Base-by-base conservation (phyloP, 2,113 vertebrate species). In the Podiceps cristatus region DNA sequence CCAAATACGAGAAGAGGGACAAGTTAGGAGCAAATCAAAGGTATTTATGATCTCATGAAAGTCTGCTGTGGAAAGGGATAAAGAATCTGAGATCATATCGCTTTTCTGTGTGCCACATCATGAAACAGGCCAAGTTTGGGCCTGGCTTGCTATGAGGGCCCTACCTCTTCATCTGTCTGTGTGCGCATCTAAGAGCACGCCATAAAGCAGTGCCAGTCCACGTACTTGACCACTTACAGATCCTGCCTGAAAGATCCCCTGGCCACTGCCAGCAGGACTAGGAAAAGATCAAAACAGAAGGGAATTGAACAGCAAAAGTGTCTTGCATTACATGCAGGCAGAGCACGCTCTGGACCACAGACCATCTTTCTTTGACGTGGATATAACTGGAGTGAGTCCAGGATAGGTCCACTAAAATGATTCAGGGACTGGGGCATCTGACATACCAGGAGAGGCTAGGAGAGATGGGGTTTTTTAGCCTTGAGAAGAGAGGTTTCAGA, bases 51-150 rank as follows among this genome's bases (percentile, higher is more conserved):
- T 27, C 19, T 74, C 23, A 13, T 82, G 35, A 40, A 71, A 71
- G 23, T 35, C 37, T 0, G 0, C 20, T 67, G 37, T 0, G 1
- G 79, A 72, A 63, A 29, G 13, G 47, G 56, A 42, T 75, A 47
- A 67, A 74, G 52, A 82, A 63, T 35, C 42, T 33, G 66, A 71
- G 22, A 20, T 85, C 15, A 10, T 37, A n/a, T 2, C 10, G 7
- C 13, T 71, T 85, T 88, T 50, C 55, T 66, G 44, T 56, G 25
- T 71, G 33, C 35, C 18, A 56, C 15, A 19, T 91, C 8, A 19
- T 49, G 29, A 53, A 79, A 45, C 4, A 75, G 77, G 58, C 23
- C 28, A 33, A 16, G 5, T 45, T 84, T n/a, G 20, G 37, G 14
- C 29, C 7, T 91, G 24, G 33, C 33, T 73, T 91, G 13, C 8